Conservation (phyloP, 2,888 invertebrate genomes). For the Eugnorisma glareosa region DNA sequence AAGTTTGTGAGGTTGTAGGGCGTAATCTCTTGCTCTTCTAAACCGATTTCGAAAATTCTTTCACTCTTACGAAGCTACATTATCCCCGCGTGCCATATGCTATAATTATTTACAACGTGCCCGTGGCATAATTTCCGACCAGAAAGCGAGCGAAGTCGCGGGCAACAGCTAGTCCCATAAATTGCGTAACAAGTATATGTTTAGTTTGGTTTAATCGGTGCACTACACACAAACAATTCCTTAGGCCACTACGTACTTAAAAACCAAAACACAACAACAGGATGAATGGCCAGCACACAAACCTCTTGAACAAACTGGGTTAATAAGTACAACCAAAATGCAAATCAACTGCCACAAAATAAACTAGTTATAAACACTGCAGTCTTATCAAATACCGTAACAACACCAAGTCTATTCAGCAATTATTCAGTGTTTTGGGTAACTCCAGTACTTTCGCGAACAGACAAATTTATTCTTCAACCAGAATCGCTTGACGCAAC, state of each 20-base stretch:
- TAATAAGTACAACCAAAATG: constrained; percentile 25
- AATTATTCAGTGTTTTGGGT: constrained; percentile 66
- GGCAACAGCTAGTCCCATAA: too few species aligned
- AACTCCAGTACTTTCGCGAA: constrained; percentile 51
- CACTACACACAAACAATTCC: not conserved
- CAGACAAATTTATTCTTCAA: constrained; percentile 68
- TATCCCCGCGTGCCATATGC: too few species aligned
- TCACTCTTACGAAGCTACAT: too few species aligned
- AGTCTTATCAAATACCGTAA: constrained; percentile 51
- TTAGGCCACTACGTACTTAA: not conserved
- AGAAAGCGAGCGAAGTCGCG: too few species aligned
- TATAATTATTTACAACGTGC: too few species aligned
- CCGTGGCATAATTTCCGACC: too few species aligned
- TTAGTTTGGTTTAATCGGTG: not conserved
- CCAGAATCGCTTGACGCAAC: constrained; percentile 71
- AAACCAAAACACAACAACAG: not conserved
- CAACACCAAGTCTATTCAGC: constrained; percentile 36
- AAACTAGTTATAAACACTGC: constrained; percentile 48
- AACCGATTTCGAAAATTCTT: too few species aligned
- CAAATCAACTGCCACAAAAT: constrained; percentile 35
- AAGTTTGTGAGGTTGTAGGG: too few species aligned
- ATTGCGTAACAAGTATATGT: too few species aligned
- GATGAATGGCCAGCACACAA: not conserved
- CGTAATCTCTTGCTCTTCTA: too few species aligned
- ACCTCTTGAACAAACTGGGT: constrained; percentile 9